Percentiles rank a stretch among this genome's conserved stretches.
phyloP scores from a whole-genome alignment of 2,113 vertebrate genomes.

The Pao palembangensis region DNA sequence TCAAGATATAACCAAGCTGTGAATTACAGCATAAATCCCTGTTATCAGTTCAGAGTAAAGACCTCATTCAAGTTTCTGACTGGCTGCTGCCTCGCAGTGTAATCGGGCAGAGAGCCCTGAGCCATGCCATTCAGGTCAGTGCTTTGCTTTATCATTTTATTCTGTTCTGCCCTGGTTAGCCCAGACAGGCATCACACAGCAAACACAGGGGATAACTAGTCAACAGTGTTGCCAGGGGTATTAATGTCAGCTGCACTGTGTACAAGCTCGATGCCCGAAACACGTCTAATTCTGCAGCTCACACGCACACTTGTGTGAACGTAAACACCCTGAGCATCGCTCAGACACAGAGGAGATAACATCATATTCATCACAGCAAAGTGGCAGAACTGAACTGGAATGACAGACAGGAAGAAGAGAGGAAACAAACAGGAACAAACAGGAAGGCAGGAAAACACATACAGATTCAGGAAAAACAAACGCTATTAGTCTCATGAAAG shows the following conservation, averaged over 20 bases:
- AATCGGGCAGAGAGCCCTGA: conserved; percentile 39
- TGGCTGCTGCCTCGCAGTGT: conserved; percentile 37
- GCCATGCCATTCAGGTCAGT: conserved; percentile 51
- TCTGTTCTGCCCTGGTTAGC: conserved; percentile 44
- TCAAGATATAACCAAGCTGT: conserved; percentile 17
- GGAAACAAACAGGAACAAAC: no score
- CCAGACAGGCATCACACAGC: conserved; percentile 33
- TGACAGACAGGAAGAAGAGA: neutral
- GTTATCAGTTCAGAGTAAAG: conserved; percentile 57
- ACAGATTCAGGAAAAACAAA: neutral
- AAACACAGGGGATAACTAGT: conserved; percentile 41
- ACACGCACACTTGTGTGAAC: neutral
- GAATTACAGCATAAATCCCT: conserved; percentile 53
- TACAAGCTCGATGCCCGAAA: conserved; percentile 20
- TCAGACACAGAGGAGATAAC: conserved; percentile 26
- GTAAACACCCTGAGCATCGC: conserved; percentile 13
- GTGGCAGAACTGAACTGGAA: conserved; percentile 6
- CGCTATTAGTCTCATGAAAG: neutral
- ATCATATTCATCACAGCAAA: conserved; percentile 41
- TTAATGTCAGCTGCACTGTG: conserved; percentile 36
- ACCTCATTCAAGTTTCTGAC: conserved; percentile 47
- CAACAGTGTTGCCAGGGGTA: conserved; percentile 29
- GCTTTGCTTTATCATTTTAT: conserved; percentile 48
- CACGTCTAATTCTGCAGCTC: conserved; percentile 20
- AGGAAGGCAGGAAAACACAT: conserved; percentile 2